Conservation (phyloP, 1,140 invertebrate species). For the Leptinotarsa lineolata region DNA sequence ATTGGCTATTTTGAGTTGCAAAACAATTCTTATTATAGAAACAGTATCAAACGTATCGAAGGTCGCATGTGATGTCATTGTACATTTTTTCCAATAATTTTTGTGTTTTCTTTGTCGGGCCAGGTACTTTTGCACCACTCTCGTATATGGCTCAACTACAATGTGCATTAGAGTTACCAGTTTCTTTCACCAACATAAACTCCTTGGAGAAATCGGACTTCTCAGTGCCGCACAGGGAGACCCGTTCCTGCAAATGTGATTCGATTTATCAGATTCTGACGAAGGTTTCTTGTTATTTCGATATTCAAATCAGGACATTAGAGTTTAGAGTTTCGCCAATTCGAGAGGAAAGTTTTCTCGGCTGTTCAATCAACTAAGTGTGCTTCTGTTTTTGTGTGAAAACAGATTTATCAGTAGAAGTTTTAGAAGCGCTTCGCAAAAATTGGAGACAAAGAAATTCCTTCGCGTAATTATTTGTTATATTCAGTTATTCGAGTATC, state of each 20-base stretch:
- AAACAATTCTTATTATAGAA: too few relatives aligned
- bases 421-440: too few relatives aligned
- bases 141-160: background rate
- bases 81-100: too few relatives aligned
- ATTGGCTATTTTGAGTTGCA: too few relatives aligned
- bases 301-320: background rate
- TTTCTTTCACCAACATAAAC: background rate
- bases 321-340: background rate
- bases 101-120: too few relatives aligned
- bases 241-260: background rate
- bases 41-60: too few relatives aligned
- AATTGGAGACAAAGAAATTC: too few relatives aligned
- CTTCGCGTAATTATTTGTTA: too few relatives aligned
- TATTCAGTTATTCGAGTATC: too few relatives aligned
- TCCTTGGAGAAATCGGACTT: conserved; percentile 1
- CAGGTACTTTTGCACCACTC: too few relatives aligned
- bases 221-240: background rate
- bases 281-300: background rate
- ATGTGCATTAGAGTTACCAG: background rate
- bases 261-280: background rate
- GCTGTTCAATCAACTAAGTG: background rate
- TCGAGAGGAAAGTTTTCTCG: background rate
- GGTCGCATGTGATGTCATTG: too few relatives aligned
- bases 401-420: too few relatives aligned
- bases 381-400: background rate